Percentiles rank a stretch among this genome's conserved stretches.
These are phyloP conservation scores for Drosophila tripunctata DNA, from an alignment of 2,888 invertebrate genomes.

Conservation along the genomic window DNA sequence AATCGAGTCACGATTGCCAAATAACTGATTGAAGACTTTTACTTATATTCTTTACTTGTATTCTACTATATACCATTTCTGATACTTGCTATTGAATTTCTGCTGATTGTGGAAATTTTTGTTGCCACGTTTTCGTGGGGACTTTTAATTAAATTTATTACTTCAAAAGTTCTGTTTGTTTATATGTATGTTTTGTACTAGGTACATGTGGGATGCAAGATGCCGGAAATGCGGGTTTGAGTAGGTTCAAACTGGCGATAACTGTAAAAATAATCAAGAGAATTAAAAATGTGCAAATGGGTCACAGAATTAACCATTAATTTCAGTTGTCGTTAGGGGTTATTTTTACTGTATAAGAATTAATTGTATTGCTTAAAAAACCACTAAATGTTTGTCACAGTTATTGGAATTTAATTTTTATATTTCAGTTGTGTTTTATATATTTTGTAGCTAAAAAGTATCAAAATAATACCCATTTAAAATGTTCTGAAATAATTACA, in stretches of 20 bases:
- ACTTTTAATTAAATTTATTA: conserved; percentile 47
- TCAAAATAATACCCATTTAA: not conserved
- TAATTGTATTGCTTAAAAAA: conserved; percentile 9
- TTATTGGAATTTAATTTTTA: conserved; percentile 1
- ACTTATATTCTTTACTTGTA: conserved; percentile 4
- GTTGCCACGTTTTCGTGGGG: conserved; percentile 17
- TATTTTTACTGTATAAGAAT: not conserved
- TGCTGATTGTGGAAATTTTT: conserved; percentile 43
- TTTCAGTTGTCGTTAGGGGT: conserved; percentile 22
- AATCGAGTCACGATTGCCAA: conserved; percentile 45
- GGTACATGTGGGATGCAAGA: conserved; percentile 37
- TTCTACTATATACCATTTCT: not conserved
- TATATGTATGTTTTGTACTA: not conserved
- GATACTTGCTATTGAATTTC: conserved; percentile 17
- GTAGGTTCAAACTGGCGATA: conserved; percentile 6
- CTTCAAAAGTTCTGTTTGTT: conserved; percentile 17
- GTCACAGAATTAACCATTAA: conserved; percentile 20
- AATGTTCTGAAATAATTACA: no score
- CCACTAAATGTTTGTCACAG: not conserved
- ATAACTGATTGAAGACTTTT: conserved; percentile 28
- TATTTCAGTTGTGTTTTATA: not conserved
- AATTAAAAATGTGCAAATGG: conserved; percentile 11
- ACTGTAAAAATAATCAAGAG: conserved; percentile 5
- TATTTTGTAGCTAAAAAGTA: not conserved
- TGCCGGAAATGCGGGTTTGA: conserved; percentile 46